Conservation (phyloP, 2,797 vertebrate species). For the Mormyrops boulengeri region DNA sequence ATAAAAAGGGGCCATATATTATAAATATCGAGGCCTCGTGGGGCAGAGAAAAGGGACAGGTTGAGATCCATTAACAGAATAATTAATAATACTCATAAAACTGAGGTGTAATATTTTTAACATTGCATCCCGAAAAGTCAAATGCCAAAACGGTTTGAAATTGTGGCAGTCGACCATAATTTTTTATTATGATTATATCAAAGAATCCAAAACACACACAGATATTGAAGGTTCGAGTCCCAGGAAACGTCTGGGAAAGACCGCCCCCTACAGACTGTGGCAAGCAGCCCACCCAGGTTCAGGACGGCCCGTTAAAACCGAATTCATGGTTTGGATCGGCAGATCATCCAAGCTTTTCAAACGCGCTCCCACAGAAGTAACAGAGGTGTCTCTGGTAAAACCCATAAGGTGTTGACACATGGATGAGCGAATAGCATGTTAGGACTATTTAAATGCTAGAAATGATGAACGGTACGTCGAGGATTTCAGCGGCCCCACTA, state of each 20-base stretch:
- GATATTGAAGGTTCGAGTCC: background rate
- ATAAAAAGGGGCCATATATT: conserved; percentile 66
- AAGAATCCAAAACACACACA: background rate
- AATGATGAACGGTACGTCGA: background rate
- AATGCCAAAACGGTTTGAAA: conserved; percentile 2
- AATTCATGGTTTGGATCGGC: background rate
- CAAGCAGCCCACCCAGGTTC: background rate
- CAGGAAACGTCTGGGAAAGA: background rate
- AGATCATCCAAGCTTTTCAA: background rate
- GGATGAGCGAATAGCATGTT: background rate
- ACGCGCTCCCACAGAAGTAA: background rate
- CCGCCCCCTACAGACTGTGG: background rate
- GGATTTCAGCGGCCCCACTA: background rate
- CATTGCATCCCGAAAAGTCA: conserved; percentile 25
- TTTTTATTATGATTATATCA: background rate
- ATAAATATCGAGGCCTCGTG: conserved; percentile 53
- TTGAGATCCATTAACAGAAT: conserved; percentile 71
- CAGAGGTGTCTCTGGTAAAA: background rate
- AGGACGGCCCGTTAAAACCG: background rate
- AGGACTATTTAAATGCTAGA: background rate
- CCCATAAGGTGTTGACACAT: background rate
- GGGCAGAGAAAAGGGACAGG: conserved; percentile 52
- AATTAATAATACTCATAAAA: conserved; percentile 74
- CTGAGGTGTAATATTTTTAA: conserved; percentile 68
- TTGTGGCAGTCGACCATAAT: background rate